phyloP scores from a whole-genome alignment of 2,888 invertebrate species.

The Unio delphinus region DNA sequence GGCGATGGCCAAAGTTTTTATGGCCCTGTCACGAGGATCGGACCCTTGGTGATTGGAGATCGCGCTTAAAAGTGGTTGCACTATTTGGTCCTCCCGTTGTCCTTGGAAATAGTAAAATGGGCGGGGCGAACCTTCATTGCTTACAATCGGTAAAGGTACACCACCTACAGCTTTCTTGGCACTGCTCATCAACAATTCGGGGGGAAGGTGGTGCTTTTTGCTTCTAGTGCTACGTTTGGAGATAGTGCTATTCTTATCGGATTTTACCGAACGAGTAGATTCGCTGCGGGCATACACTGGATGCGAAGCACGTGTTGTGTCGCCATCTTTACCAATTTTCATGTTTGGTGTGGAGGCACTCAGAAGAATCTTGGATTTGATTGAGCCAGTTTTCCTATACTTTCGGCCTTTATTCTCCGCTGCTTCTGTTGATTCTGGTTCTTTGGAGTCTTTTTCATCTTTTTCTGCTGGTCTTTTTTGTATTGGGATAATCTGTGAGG shows the following conservation, averaged over 20 bases:
- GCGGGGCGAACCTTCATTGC: constrained; percentile 54
- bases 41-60: constrained; percentile 62
- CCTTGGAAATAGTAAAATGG: constrained; percentile 65
- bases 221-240: constrained; percentile 7
- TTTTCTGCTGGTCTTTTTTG: constrained; percentile 8
- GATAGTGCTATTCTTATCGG: constrained; percentile 21
- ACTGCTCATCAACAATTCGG: constrained; percentile 50
- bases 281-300: constrained; percentile 13
- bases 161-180: constrained; percentile 53
- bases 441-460: constrained; percentile 20
- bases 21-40: constrained; percentile 66
- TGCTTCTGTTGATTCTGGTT: constrained; percentile 18
- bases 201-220: constrained; percentile 20
- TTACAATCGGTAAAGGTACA: constrained; percentile 61
- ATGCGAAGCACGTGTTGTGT: not conserved
- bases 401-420: constrained; percentile 30
- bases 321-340: constrained; percentile 16
- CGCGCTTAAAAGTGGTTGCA: constrained; percentile 53
- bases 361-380: constrained; percentile 18
- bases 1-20: constrained; percentile 67
- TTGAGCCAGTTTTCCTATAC: constrained; percentile 30
- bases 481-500: constrained; percentile 26
- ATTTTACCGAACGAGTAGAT: constrained; percentile 25
- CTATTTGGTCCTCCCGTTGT: constrained; percentile 52
- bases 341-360: constrained; percentile 28